Evolutionary conservation across 1,140 invertebrate genomes (phyloP), one percentile per base, ranked within the genome.

Genomic region (Drosophila pectinifera): DNA sequence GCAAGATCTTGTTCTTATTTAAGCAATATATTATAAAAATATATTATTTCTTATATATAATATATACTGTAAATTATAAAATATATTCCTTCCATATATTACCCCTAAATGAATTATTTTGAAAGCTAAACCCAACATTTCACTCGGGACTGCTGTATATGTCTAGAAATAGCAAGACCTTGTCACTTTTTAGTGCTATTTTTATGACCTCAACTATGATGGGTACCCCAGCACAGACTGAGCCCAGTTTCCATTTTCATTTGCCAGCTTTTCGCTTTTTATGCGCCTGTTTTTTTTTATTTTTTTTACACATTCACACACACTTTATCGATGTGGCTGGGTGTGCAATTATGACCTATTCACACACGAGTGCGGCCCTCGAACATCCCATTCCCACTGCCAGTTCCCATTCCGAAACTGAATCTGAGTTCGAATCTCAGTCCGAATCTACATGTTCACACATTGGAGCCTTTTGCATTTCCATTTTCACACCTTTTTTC

Each of bases 301-400:
- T 3, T 34, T 20, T 34, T 51, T 26, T 10, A 18, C 54, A n/a
- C 34, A n/a, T 38, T 31, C 8, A 46, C 13, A 46, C 18, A 36
- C 7, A 22, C 14, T 49, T 51, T 20, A 68, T 51, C 36, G 45
- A 53, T 48, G 34, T 34, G 5, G 45, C 61, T 22, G 5, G 45
- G 45, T 22, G 36, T 67, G 45, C 34, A 68, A 65, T 68, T 51
- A 68, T 51, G 64, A 68, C 61, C 64, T 65, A 68, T 68, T 68
- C 64, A 68, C 45, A 53, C 4, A 36, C 49, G 13, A 53, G 49
- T 53, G 18, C 13, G 64, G n/a, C 64, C 48, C 64, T 68, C 59
- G 36, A 64, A 31, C 31, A 65, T 34, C 43, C 57, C 18, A 53
- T 49, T 31, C 16, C 24, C 46, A 49, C 26, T 48, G 22, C n/a